Conservation (phyloP, 2,888 invertebrate species). For the Craniophora ligustri region DNA sequence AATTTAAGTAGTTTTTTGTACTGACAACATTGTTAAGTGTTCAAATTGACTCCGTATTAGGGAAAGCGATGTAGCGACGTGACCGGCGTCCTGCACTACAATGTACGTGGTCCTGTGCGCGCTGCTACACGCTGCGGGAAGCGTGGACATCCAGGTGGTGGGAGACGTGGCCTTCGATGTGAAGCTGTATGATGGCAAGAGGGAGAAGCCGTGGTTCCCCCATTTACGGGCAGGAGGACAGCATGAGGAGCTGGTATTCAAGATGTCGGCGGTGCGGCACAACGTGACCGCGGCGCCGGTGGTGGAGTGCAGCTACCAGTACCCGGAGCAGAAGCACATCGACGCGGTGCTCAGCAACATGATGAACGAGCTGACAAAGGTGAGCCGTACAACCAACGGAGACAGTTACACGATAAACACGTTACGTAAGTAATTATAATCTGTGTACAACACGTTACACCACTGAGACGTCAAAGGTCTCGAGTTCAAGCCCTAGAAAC, state of each 20-base stretch:
- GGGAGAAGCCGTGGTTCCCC: conserved; percentile 5
- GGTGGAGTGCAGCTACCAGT: conserved; percentile 63
- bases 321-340: conserved; percentile 60
- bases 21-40: background rate
- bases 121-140: conserved; percentile 4
- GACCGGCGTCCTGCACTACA: no score
- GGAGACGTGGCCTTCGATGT: conserved; percentile 37
- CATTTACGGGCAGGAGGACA: background rate
- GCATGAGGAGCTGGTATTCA: background rate
- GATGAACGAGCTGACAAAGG: conserved; percentile 71
- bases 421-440: no score
- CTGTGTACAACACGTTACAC: no score
- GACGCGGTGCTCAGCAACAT: conserved; percentile 66
- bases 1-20: background rate
- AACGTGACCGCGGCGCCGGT: conserved; percentile 39
- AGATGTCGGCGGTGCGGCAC: conserved; percentile 1
- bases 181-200: conserved; percentile 3
- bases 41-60: background rate
- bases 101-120: conserved; percentile 12
- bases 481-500: no score
- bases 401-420: no score
- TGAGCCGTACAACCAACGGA: no score
- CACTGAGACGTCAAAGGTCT: no score
- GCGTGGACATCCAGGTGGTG: conserved; percentile 13
- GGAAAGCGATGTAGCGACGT: conserved; percentile 1